phyloP scores from a whole-genome alignment of 2,113 vertebrate genomes.

The Oncorhynchus keta region DNA sequence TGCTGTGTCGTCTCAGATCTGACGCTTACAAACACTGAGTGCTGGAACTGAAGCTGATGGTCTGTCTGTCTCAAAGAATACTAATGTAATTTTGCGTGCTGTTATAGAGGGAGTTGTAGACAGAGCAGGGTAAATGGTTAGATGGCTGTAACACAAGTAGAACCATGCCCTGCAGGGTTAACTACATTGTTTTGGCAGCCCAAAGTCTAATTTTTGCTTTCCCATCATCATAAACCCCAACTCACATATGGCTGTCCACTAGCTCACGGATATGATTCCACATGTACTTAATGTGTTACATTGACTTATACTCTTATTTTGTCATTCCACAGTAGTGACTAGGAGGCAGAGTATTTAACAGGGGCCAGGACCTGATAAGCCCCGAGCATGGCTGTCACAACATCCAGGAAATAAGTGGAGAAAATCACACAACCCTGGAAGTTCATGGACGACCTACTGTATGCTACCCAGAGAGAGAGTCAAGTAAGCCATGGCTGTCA shows the following conservation, averaged over 20 bases:
- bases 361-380: conserved; percentile 59
- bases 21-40: conserved; percentile 66
- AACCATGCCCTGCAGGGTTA: conserved; percentile 40
- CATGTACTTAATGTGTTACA: conserved; percentile 62
- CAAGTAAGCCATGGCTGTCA: conserved; percentile 9
- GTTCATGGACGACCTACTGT: too few relatives aligned
- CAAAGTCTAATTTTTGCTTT: conserved; percentile 41
- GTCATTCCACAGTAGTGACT: conserved; percentile 67
- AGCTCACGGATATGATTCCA: conserved; percentile 64
- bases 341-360: conserved; percentile 63
- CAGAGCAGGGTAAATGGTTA: conserved; percentile 3
- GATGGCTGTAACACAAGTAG: conserved; percentile 1
- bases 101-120: neutral
- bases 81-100: conserved; percentile 55
- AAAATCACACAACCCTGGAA: conserved; percentile 36
- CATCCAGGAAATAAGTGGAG: conserved; percentile 21
- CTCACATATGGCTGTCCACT: conserved; percentile 55
- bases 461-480: too few relatives aligned
- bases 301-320: conserved; percentile 68
- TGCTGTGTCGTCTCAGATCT: conserved; percentile 65
- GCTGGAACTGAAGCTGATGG: conserved; percentile 64
- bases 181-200: conserved; percentile 41
- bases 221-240: conserved; percentile 51
- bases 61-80: conserved; percentile 63
- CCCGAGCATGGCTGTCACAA: conserved; percentile 59